These are phyloP conservation scores for Cataglyphis hispanica DNA, from an alignment of 1,140 invertebrate genomes.

Conservation along the genomic window DNA sequence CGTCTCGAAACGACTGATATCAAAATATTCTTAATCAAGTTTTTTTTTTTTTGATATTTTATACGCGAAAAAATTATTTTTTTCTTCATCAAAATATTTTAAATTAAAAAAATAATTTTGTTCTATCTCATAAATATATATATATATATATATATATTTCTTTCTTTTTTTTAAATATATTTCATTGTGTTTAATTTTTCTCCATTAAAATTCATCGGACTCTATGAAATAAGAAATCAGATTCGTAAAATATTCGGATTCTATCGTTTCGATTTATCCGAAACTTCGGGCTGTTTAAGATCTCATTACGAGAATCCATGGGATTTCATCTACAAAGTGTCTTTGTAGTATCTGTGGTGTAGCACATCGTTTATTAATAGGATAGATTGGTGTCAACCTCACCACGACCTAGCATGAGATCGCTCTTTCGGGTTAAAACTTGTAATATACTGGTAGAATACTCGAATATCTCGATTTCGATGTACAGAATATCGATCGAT, in stretches of 20 bases:
- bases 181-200: background rate
- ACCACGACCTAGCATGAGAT: constrained; percentile 43
- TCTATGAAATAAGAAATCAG: background rate
- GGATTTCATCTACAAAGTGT: constrained; percentile 29
- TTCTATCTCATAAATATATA: too few species aligned
- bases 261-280: background rate
- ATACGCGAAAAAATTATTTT: background rate
- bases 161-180: background rate
- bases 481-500: constrained; percentile 14
- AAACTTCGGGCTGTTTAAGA: constrained; percentile 3
- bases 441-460: background rate
- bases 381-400: constrained; percentile 17
- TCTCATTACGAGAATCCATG: constrained; percentile 10
- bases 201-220: background rate
- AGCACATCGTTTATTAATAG: constrained; percentile 52
- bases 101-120: background rate
- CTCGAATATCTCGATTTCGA: constrained; percentile 20
- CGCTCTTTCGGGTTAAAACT: constrained; percentile 45
- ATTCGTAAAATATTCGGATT: background rate
- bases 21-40: background rate
- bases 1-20: background rate
- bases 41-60: background rate
- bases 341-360: constrained; percentile 32
- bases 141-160: too few species aligned
- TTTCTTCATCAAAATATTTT: background rate